Conservation (phyloP, 2,113 vertebrate species). For the Otolemur garnettii region DNA sequence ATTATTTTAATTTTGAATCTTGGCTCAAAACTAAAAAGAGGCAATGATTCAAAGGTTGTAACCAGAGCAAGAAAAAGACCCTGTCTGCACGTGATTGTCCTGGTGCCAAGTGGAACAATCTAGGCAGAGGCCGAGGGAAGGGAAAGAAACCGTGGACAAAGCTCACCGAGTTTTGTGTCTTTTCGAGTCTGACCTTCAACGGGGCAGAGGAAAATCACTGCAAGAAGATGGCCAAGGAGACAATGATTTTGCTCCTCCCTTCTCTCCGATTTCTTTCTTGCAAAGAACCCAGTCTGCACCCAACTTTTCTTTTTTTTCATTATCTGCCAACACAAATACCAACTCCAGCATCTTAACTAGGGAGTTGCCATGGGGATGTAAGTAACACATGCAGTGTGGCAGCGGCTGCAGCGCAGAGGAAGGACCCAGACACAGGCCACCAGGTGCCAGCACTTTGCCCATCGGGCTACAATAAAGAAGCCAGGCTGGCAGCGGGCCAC, state of each 20-base stretch:
- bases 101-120: background rate
- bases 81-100: background rate
- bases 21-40: background rate
- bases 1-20: background rate
- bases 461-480: background rate
- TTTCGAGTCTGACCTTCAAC: background rate
- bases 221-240: background rate
- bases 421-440: background rate
- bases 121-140: background rate
- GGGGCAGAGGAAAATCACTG: background rate
- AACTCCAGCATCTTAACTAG: constrained; percentile 64
- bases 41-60: background rate
- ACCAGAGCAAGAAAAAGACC: background rate
- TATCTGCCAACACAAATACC: constrained; percentile 66
- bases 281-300: constrained; percentile 29
- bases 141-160: background rate
- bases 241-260: background rate
- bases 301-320: background rate
- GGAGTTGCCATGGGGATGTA: constrained; percentile 62
- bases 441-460: background rate
- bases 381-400: background rate
- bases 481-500: background rate
- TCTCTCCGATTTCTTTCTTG: background rate
- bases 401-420: accelerated
- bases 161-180: background rate